Conservation (phyloP, 2,113 vertebrate genomes). For the Ursus arctos region DNA sequence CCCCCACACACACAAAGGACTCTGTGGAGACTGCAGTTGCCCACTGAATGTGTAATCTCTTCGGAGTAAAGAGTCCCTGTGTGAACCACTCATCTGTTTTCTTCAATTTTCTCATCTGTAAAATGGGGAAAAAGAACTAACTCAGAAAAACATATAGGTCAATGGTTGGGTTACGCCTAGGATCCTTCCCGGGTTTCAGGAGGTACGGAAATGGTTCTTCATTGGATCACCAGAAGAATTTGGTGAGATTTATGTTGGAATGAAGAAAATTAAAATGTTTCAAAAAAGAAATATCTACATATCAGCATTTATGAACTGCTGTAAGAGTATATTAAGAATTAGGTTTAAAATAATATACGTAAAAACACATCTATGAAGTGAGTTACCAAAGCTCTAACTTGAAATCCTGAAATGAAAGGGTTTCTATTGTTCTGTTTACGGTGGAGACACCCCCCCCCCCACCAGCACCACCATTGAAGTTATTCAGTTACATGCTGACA, state of each 20-base stretch:
- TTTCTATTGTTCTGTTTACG: conserved; percentile 78
- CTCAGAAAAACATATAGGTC: neutral
- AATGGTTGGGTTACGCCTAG: neutral
- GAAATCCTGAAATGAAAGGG: conserved; percentile 32
- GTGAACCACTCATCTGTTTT: neutral
- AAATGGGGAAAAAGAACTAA: neutral
- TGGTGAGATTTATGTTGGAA: neutral
- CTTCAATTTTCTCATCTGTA: neutral
- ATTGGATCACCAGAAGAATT: neutral
- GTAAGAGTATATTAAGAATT: conserved; percentile 22
- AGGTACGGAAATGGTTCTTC: neutral
- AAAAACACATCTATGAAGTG: neutral
- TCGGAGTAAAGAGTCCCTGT: neutral
- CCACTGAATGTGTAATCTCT: neutral
- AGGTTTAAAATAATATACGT: neutral
- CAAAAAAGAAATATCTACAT: neutral
- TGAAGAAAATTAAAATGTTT: conserved; percentile 18
- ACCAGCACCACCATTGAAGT: neutral
- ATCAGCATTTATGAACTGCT: neutral
- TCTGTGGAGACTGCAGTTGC: neutral
- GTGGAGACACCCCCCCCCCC: neutral
- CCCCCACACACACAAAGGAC: neutral
- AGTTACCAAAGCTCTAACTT: conserved; percentile 27
- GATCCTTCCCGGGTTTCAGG: neutral
- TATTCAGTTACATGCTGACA: conserved; percentile 86